Percentiles rank a stretch among this genome's conserved stretches.
These are phyloP conservation scores for Napeogenes sylphis DNA, from an alignment of 2,888 invertebrate species.

Conservation along the genomic window DNA sequence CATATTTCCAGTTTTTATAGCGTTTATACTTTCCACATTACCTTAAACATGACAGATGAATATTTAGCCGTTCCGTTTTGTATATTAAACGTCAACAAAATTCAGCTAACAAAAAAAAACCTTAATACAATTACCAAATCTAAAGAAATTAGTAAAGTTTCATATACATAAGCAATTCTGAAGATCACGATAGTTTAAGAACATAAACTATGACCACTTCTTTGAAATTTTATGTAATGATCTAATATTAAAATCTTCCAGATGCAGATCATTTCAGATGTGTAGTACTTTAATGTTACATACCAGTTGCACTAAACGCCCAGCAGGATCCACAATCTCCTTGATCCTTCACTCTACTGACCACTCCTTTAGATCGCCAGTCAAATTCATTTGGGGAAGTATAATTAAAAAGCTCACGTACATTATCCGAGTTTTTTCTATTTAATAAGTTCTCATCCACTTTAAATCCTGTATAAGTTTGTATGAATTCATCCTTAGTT, in stretches of 20 bases:
- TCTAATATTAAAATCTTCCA: background rate
- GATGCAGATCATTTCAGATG: background rate
- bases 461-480: constrained; percentile 15
- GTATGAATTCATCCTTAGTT: constrained; percentile 25
- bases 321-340: constrained; percentile 89
- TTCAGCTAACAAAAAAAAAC: too few relatives aligned
- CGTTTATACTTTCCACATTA: constrained; percentile 1
- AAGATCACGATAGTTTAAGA: too few relatives aligned
- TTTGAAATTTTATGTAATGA: too few relatives aligned
- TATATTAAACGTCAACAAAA: too few relatives aligned
- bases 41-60: background rate
- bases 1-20: constrained; percentile 1
- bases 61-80: too few relatives aligned
- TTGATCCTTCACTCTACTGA: constrained; percentile 88
- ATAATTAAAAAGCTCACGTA: background rate
- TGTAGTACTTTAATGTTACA: background rate
- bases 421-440: background rate
- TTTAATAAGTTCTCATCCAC: background rate
- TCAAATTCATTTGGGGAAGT: constrained; percentile 59
- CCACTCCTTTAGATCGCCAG: constrained; percentile 86
- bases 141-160: too few relatives aligned
- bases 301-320: constrained; percentile 62
- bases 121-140: too few relatives aligned
- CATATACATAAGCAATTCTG: too few relatives aligned
- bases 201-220: too few relatives aligned